Evolutionary conservation across 92 coral and sea anemone species (phyloP), one percentile per base, ranked within the genome.

Genomic region (Hydrozoanthus gracilis): DNA sequence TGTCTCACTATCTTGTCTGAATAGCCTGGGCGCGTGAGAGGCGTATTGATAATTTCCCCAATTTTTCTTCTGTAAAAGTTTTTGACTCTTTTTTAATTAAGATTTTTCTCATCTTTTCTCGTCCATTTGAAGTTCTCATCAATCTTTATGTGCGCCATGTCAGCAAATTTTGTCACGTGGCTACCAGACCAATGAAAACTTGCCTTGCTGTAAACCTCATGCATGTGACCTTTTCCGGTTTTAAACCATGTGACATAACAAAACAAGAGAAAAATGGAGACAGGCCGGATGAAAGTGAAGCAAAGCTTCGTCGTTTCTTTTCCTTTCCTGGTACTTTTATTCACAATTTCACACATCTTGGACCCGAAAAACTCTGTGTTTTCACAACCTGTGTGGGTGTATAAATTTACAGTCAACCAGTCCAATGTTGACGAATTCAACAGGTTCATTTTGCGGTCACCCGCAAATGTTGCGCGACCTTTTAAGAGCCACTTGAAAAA

Each of bases 371-470:
- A 1, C 5, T 5, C 8, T 65, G 85, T 65, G n/a, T 80, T 67
- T 13, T 10, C 85, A 16, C 85, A 47, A 12, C 85, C 44, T 16
- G 62, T 80, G 73, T 60, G 74, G 18, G 85, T 49, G 17, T 66
- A 46, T 48, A 65, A 35, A 7, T 54, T 80, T 3, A 80, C 49
- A 7, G 48, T 80, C 85, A 80, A 65, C 72, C 74, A 80, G 74
- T 80, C 85, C 3, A 46, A 65, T 47, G 62, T 80, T 14, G 75
- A 80, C 58, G 85, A 80, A 45, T 80, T 80, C 85, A 80, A 80
- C 85, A 48, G 85, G 85, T 80, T 80, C 8, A 50, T 80, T 65
- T 80, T 51, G 60, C 51, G 85, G 85, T 80, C 85, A 80, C 85
- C 85, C 73, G 85, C 74, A 47, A 48, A 35, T n/a, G 45, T 9